Percentiles rank a stretch among this genome's conserved stretches.
These are phyloP conservation scores for Australoheros facetus DNA, from an alignment of 2,797 vertebrate genomes.

Conservation along the genomic window DNA sequence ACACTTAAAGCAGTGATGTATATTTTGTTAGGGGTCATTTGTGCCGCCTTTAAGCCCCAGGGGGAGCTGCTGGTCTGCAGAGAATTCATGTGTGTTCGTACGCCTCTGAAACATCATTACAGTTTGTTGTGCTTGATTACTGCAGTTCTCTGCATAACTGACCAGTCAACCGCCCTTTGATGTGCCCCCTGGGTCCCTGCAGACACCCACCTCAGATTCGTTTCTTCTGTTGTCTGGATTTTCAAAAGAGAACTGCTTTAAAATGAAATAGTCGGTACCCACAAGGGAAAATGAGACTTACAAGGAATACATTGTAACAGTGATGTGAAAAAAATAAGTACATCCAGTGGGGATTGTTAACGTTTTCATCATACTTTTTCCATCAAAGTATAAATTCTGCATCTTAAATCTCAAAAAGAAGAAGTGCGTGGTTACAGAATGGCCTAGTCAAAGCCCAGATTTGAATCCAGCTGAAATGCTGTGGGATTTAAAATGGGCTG, in stretches of 20 bases:
- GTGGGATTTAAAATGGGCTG: background rate
- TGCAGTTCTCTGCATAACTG: conserved; percentile 20
- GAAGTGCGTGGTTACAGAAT: background rate
- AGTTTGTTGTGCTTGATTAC: conserved; percentile 1
- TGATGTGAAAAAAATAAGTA: conserved; percentile 3
- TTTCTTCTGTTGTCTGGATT: background rate
- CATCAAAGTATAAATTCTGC: conserved; percentile 3
- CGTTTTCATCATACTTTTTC: conserved; percentile 1
- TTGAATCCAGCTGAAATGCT: background rate
- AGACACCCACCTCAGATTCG: background rate
- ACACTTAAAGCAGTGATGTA: background rate
- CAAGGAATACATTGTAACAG: background rate
- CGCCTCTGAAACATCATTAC: background rate
- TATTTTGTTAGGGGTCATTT: conserved; percentile 33
- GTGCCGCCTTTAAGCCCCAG: conserved; percentile 28
- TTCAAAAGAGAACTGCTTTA: background rate
- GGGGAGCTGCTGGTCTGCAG: conserved; percentile 29
- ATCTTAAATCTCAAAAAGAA: background rate
- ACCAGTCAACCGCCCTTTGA: conserved; percentile 24
- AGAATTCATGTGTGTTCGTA: background rate
- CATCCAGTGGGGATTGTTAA: background rate
- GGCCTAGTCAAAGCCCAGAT: background rate
- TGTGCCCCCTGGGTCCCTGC: conserved; percentile 9
- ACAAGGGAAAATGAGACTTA: background rate
- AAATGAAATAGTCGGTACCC: background rate